A percentile compares a stretch with the other conserved stretches of the same genome.
Evolutionary conservation across 2,113 vertebrate genomes (phyloP).

Genomic region (Pan paniscus): DNA sequence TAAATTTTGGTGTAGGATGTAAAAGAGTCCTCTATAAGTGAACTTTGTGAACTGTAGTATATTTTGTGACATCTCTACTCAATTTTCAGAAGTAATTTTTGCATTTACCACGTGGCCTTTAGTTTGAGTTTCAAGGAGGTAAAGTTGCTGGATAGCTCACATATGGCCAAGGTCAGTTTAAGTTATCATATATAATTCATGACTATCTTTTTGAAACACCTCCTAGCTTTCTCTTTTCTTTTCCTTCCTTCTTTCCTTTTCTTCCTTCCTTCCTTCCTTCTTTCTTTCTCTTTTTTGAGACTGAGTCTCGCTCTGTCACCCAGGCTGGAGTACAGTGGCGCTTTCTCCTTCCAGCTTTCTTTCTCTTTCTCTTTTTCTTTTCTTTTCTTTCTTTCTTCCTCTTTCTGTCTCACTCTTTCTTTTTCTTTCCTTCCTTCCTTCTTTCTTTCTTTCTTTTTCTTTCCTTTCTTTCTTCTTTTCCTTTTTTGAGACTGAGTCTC

Average conservation of each 20-base stretch:
- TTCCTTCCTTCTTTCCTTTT: too few relatives aligned
- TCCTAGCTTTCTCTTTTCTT: background rate
- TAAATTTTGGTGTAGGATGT: background rate
- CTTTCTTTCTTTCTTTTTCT: too few relatives aligned
- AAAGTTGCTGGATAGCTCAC: background rate
- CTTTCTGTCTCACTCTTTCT: rapidly evolving
- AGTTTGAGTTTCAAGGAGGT: background rate
- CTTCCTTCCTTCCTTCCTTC: too few relatives aligned
- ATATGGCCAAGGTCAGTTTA: background rate
- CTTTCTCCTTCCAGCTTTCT: too few relatives aligned
- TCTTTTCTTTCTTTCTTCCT: too few relatives aligned
- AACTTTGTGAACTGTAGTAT: background rate
- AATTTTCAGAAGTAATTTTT: background rate
- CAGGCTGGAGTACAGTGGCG: too few relatives aligned
- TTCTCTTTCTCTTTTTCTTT: too few relatives aligned
- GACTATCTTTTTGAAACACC: background rate
- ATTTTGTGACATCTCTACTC: background rate
- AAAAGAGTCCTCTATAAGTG: background rate
- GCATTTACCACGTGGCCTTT: background rate
- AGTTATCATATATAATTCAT: background rate
- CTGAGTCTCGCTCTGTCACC: too few relatives aligned
- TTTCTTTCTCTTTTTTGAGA: too few relatives aligned
- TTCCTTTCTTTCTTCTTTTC: too few relatives aligned
- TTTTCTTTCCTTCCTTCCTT: too few relatives aligned
- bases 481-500: too few relatives aligned